Percentiles rank a stretch among this genome's conserved stretches.
Evolutionary conservation across 1,140 invertebrate species (phyloP).

Genomic region (Parasteatoda tepidariorum): DNA sequence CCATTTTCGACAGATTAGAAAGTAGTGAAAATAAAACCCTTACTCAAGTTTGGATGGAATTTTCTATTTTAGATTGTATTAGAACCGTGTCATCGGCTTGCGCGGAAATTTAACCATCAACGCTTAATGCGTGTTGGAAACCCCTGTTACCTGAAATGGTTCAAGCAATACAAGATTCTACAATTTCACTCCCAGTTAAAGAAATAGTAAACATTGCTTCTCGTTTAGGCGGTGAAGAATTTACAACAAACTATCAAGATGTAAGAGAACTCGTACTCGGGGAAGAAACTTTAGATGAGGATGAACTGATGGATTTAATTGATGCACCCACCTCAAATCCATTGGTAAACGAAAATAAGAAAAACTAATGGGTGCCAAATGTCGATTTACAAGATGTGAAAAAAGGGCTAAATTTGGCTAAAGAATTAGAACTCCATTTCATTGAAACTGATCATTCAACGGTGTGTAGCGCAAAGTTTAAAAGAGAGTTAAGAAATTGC

Average conservation of each 20-base stretch:
- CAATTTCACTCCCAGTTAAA: not conserved
- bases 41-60: no score
- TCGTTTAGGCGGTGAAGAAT: constrained; percentile 2
- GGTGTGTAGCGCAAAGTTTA: constrained; percentile 2
- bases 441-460: constrained; percentile 15
- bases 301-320: not conserved
- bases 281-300: constrained; percentile 14
- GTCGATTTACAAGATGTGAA: constrained; percentile 7
- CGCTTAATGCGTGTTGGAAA: no score
- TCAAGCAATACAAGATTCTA: no score
- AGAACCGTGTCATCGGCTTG: no score
- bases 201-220: constrained; percentile 14
- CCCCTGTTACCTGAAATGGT: no score
- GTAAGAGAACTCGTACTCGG: constrained; percentile 1
- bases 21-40: no score
- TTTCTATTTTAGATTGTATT: no score
- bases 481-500: constrained; percentile 16
- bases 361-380: not conserved
- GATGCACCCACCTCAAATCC: not conserved
- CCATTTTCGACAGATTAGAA: no score
- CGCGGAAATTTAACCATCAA: no score
- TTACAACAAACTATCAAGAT: not conserved
- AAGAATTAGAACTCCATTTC: constrained; percentile 22
- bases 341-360: not conserved
- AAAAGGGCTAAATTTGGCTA: constrained; percentile 24